Base-by-base conservation (phyloP, 2,888 invertebrate genomes). In the Tortricodes alternella region DNA sequence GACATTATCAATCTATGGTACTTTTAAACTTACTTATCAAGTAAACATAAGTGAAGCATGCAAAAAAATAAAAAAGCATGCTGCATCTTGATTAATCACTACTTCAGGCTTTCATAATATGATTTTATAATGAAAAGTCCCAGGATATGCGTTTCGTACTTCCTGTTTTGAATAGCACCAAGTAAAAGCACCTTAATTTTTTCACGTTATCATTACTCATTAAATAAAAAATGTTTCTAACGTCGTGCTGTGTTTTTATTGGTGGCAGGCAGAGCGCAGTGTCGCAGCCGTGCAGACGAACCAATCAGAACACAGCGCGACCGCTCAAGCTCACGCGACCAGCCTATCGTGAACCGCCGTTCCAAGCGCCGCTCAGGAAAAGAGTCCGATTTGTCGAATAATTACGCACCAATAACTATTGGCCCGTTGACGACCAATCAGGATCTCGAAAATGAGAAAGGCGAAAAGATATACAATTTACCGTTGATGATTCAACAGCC, bases 341-440 rank as follows among this genome's bases (percentile, higher is more conserved):
- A 62, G 59, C 76, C 72, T 64, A 71, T 73, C 73, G 70, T 74
- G 82, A 83, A 65, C 63, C 85, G 76, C 67, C 86, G 81, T 76
- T 62, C 83, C 83, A 88, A 80, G 80, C 90, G 79, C 85, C 90
- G 81, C 81, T 83, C 79, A 77, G 88, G 70, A 91, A 91, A 84
- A 89, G 91, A 90, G 91, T 91, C 91, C 90, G 91, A 82, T 91
- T 91, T 87, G 90, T 91, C 91, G 91, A 91, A 81, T 91, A 91
- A 83, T 59, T 79, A 84, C 72, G 77, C 80, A 69, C 89, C 89
- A 71, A 87, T 90, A 21, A 68, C 87, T 9, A 85, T 90, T 76
- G 90, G 90, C 66, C 89, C 89, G 63, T 77, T 88, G 62, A 86
- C 87, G 90, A 91, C 89, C 62, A 84, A 85, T 82, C 89, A 86